Evolutionary conservation across 2,797 vertebrate genomes (phyloP).

Genomic region (Falco biarmicus): DNA sequence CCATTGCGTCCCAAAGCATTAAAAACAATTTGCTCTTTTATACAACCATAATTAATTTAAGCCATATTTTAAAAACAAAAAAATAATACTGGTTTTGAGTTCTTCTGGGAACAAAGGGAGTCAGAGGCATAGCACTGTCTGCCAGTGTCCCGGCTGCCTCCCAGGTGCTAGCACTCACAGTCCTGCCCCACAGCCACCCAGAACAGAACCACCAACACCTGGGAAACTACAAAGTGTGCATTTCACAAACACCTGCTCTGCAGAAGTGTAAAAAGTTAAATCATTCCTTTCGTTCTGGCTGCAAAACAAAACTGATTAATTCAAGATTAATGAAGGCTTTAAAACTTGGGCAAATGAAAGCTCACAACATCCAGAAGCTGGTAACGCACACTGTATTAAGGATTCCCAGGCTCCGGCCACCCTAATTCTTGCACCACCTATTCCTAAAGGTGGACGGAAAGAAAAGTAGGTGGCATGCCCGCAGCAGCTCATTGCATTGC

Average conservation of each 20-base stretch:
- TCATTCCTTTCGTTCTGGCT: neutral
- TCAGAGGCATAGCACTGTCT: neutral
- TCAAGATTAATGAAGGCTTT: neutral
- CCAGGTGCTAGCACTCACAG: neutral
- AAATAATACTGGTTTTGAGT: neutral
- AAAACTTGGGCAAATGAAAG: neutral
- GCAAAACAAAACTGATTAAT: neutral
- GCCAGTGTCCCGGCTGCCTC: neutral
- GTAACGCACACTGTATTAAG: fast-evolving
- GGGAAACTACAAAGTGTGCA: fast-evolving
- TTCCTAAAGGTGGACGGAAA: neutral
- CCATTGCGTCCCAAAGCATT: neutral
- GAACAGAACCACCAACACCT: neutral
- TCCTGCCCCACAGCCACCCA: fast-evolving
- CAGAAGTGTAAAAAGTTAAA: neutral
- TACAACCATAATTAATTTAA: neutral
- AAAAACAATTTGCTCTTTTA: neutral
- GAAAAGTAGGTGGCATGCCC: neutral
- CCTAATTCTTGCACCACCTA: neutral
- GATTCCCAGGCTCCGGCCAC: neutral
- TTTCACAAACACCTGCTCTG: neutral
- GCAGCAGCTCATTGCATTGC: neutral
- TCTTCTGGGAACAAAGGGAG: neutral
- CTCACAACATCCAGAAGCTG: too few species aligned
- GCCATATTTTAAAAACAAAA: neutral